Evolutionary conservation across 2,113 vertebrate species (phyloP).

Genomic region (Hepsetus odoe): DNA sequence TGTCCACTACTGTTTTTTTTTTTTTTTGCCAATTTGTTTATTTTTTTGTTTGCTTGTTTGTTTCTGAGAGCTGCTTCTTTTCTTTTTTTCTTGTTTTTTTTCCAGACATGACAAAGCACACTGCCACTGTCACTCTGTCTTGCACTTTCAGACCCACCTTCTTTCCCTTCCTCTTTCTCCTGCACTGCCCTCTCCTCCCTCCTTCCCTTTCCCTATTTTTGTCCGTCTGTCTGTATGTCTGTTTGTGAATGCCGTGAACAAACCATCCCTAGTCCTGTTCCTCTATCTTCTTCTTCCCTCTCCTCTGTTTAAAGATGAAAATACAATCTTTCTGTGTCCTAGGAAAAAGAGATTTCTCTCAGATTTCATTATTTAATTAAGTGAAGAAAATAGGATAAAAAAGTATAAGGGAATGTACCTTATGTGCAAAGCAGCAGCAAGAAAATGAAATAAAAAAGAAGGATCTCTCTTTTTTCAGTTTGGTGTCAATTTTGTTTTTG

Average conservation of each 20-base stretch:
- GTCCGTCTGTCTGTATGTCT: constrained; percentile 62
- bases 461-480: constrained; percentile 77
- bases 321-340: constrained; percentile 74
- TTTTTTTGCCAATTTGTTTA: constrained; percentile 57
- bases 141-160: constrained; percentile 3
- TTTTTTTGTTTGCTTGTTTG: constrained; percentile 52
- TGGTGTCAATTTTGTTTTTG: constrained; percentile 71
- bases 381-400: constrained; percentile 60
- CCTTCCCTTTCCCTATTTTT: constrained; percentile 27
- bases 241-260: constrained; percentile 70
- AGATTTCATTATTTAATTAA: constrained; percentile 71
- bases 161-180: neutral
- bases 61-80: constrained; percentile 65
- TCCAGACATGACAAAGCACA: constrained; percentile 70
- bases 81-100: constrained; percentile 60
- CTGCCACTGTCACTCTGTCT: constrained; percentile 33
- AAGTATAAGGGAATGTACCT: constrained; percentile 63
- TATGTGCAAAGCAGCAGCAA: constrained; percentile 62
- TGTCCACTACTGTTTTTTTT: constrained; percentile 50
- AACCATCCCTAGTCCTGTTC: constrained; percentile 34
- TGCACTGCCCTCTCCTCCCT: constrained; percentile 22
- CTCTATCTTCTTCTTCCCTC: neutral
- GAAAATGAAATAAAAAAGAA: constrained; percentile 73
- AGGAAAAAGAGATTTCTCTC: constrained; percentile 78
- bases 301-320: constrained; percentile 48